Percentiles rank a stretch among this genome's conserved stretches.
Evolutionary conservation across 2,113 vertebrate genomes (phyloP).

Genomic region (Nettapus auritus): DNA sequence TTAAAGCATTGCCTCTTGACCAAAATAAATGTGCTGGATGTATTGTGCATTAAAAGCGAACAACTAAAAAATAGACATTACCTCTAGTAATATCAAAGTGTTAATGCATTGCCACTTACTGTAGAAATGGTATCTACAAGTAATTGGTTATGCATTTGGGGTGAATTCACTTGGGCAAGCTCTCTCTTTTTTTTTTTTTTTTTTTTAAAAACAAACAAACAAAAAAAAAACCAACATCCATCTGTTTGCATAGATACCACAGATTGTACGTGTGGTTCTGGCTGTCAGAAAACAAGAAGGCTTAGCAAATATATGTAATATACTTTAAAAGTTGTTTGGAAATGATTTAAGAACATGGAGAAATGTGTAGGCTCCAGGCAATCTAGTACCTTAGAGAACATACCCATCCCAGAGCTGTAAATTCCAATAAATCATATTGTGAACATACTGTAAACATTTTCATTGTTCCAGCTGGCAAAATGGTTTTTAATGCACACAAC

Average conservation of each 20-base stretch:
- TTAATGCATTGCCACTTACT: background rate
- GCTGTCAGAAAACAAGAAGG: conserved; percentile 42
- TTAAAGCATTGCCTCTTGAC: background rate
- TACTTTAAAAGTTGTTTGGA: conserved; percentile 48
- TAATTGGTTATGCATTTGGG: background rate
- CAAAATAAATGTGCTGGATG: background rate
- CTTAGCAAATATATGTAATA: conserved; percentile 52
- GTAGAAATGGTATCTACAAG: background rate
- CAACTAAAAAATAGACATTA: background rate
- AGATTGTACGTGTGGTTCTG: conserved; percentile 41
- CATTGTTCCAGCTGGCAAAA: conserved; percentile 59
- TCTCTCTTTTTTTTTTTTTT: background rate
- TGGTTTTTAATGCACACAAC: background rate
- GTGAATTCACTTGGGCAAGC: background rate
- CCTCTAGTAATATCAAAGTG: background rate
- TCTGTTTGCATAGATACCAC: conserved; percentile 44
- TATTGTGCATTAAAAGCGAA: background rate
- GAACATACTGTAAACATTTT: conserved; percentile 59
- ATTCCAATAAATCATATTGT: conserved; percentile 66
- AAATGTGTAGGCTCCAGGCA: conserved; percentile 59
- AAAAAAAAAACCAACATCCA: background rate
- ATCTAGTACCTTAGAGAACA: conserved; percentile 53
- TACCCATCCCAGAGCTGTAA: conserved; percentile 51
- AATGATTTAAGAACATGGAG: conserved; percentile 48
- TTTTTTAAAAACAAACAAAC: no score